A percentile compares a stretch with the other conserved stretches of the same genome.
These are phyloP conservation scores for Coracias cyanogaster DNA, from an alignment of 2,797 vertebrate species.

Conservation along the genomic window DNA sequence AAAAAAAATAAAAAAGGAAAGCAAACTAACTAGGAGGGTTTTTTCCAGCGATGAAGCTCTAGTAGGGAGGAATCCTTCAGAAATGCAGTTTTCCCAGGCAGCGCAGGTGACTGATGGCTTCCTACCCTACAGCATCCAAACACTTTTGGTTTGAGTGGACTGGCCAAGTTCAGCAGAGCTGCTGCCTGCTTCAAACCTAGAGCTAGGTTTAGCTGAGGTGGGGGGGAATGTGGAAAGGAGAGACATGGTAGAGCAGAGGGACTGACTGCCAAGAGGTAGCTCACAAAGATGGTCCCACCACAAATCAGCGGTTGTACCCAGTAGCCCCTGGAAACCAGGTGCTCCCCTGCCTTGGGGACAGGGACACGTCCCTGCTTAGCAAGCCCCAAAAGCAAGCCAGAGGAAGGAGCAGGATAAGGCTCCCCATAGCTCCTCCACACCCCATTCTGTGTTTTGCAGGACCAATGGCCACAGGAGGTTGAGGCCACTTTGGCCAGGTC, in stretches of 20 bases:
- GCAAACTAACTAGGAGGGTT: background rate
- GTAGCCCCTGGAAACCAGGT: background rate
- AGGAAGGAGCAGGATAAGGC: background rate
- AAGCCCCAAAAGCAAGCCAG: background rate
- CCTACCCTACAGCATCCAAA: background rate
- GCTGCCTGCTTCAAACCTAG: background rate
- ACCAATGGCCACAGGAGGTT: background rate
- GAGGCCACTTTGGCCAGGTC: background rate
- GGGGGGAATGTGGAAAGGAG: background rate
- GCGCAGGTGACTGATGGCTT: accelerated
- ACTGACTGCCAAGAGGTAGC: background rate
- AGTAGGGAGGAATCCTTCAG: background rate
- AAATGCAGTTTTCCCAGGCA: background rate
- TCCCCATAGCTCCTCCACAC: background rate
- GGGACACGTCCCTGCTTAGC: background rate
- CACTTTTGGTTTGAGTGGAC: background rate
- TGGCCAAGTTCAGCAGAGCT: background rate
- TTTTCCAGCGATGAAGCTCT: background rate
- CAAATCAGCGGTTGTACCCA: accelerated
- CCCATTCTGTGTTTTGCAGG: background rate
- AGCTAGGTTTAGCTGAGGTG: background rate
- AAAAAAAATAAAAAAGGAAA: background rate
- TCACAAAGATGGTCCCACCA: background rate
- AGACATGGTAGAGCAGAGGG: background rate
- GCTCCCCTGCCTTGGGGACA: background rate